A percentile compares a stretch with the other conserved stretches of the same genome.
phyloP scores from a whole-genome alignment of 2,113 vertebrate genomes.

The Microcebus tavaratra region DNA sequence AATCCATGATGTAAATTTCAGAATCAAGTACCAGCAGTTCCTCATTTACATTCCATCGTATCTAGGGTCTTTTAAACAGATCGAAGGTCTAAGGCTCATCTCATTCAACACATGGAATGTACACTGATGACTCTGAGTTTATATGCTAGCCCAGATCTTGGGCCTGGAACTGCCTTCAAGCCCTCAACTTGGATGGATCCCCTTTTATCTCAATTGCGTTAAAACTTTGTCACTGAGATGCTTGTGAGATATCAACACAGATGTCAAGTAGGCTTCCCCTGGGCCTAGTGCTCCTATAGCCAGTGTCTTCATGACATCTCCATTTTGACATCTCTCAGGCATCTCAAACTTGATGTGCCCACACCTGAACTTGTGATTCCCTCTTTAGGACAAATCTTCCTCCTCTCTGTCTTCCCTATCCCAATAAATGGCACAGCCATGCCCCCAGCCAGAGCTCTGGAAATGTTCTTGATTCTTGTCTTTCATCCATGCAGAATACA shows the following conservation, averaged over 20 bases:
- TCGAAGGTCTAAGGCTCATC: not conserved
- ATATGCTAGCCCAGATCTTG: not conserved
- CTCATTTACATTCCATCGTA: not conserved
- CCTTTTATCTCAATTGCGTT: not conserved
- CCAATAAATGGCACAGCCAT: not conserved
- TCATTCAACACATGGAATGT: not conserved
- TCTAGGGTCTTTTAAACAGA: not conserved
- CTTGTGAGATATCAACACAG: not conserved
- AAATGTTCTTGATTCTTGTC: not conserved
- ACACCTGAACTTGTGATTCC: not conserved
- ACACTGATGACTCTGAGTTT: not conserved
- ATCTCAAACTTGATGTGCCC: not conserved
- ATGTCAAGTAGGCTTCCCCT: not conserved
- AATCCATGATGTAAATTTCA: not conserved
- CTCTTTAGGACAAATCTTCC: not conserved
- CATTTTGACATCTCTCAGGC: not conserved
- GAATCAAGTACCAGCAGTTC: not conserved
- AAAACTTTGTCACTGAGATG: not conserved
- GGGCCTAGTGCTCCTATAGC: not conserved
- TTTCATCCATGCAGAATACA: not conserved
- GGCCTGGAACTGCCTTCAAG: not conserved
- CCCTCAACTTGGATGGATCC: not conserved
- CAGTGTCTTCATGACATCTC: not conserved
- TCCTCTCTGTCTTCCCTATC: not conserved
- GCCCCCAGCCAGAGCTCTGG: not conserved